These are phyloP conservation scores for Ischnura elegans DNA, from an alignment of 2,888 invertebrate genomes.

Conservation along the genomic window DNA sequence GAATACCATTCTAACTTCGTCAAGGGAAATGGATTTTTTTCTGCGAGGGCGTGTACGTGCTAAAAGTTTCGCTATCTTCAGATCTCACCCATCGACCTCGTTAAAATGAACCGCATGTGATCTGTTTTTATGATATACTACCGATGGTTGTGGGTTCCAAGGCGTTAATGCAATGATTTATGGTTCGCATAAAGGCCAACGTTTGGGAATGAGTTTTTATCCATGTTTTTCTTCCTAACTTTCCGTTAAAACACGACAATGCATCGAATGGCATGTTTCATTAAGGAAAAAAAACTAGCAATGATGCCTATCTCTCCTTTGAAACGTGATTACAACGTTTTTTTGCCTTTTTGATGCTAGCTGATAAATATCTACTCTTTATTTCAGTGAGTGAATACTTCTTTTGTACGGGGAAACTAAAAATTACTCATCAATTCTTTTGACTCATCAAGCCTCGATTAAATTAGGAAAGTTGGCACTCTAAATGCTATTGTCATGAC, in stretches of 20 bases:
- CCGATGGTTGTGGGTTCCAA: background rate
- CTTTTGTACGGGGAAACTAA: too few species aligned
- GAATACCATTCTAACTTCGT: background rate
- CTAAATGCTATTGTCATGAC: too few species aligned
- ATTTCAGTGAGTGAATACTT: too few species aligned
- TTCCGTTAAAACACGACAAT: background rate
- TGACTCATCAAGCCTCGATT: too few species aligned
- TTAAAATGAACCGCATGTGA: background rate
- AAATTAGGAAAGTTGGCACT: too few species aligned
- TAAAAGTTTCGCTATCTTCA: background rate
- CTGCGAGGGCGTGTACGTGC: background rate
- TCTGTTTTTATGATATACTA: background rate
- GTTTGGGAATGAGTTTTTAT: background rate
- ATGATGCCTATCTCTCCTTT: too few species aligned
- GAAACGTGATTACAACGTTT: too few species aligned
- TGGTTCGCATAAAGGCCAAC: background rate
- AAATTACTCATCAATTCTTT: too few species aligned
- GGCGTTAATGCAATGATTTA: conserved; percentile 25
- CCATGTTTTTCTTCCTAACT: background rate
- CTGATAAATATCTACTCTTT: background rate
- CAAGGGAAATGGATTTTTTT: background rate
- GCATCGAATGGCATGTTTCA: too few species aligned
- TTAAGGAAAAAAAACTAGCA: too few species aligned
- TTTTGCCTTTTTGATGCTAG: background rate
- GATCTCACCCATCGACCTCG: background rate